These are phyloP conservation scores for Bombus impatiens DNA, from an alignment of 1,140 invertebrate species.

Conservation along the genomic window DNA sequence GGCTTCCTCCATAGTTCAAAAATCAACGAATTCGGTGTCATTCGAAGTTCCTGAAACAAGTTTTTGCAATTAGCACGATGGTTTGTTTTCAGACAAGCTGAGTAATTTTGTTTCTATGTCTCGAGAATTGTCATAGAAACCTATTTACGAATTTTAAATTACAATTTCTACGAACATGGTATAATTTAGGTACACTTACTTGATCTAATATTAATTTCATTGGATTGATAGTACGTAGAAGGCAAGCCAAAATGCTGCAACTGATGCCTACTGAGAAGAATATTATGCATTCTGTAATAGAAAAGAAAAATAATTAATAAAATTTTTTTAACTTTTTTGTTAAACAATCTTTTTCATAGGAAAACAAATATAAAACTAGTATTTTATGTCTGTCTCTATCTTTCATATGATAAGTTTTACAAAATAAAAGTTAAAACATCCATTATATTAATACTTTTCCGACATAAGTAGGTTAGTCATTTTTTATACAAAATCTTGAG, in stretches of 20 bases:
- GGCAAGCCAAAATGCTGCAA: slow-evolving; percentile 72
- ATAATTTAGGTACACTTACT: slow-evolving; percentile 80
- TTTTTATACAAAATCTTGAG: no score
- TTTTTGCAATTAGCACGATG: background rate
- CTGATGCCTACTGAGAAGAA: slow-evolving; percentile 74
- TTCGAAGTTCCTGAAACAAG: slow-evolving; percentile 35
- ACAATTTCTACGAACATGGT: background rate
- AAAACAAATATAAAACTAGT: no score
- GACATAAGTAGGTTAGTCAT: no score
- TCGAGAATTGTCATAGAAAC: background rate
- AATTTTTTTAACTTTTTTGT: no score
- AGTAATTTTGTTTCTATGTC: background rate
- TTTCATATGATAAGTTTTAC: no score
- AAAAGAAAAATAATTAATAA: slow-evolving; percentile 13
- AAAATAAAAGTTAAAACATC: no score
- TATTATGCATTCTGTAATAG: slow-evolving; percentile 78
- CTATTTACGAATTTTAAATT: no score
- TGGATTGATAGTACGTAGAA: slow-evolving; percentile 83
- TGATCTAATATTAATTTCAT: slow-evolving; percentile 80
- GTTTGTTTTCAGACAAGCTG: background rate
- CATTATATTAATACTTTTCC: no score
- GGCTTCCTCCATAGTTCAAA: slow-evolving; percentile 88
- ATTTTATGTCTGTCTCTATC: no score
- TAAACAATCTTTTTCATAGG: no score
- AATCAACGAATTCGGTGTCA: slow-evolving; percentile 76